phyloP scores from a whole-genome alignment of 2,888 invertebrate genomes.

The Eilema griseolum region DNA sequence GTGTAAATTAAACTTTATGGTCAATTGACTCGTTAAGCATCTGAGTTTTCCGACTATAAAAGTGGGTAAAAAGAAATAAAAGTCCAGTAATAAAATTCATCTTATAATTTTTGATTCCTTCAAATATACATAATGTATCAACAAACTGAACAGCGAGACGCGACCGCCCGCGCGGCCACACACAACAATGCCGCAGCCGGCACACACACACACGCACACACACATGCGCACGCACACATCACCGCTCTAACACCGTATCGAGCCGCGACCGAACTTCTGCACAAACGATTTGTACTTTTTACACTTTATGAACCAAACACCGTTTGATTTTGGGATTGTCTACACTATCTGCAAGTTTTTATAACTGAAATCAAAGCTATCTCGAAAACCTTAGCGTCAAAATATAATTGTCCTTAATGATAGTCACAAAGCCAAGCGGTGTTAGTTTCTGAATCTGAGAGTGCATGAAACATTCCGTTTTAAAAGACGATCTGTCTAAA shows the following conservation, averaged over 20 bases:
- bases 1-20: background rate
- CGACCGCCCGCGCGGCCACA: slow-evolving; percentile 64
- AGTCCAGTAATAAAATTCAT: slow-evolving; percentile 71
- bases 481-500: slow-evolving; percentile 58
- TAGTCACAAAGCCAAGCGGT: slow-evolving; percentile 59
- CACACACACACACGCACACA: slow-evolving; percentile 52
- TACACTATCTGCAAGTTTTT: background rate
- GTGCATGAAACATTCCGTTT: slow-evolving; percentile 65
- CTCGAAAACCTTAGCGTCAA: background rate
- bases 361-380: background rate
- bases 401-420: background rate
- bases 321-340: slow-evolving; percentile 50
- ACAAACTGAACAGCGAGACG: slow-evolving; percentile 86
- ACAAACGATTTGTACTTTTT: slow-evolving; percentile 83
- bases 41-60: no score
- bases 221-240: slow-evolving; percentile 45
- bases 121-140: slow-evolving; percentile 87
- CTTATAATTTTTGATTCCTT: slow-evolving; percentile 87
- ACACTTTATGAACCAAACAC: slow-evolving; percentile 54
- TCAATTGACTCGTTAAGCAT: background rate
- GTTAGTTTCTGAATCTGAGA: slow-evolving; percentile 61
- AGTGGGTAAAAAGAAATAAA: slow-evolving; percentile 55
- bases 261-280: slow-evolving; percentile 83
- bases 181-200: slow-evolving; percentile 49
- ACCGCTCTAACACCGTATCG: slow-evolving; percentile 65